These are phyloP conservation scores for Phataginus tetradactyla DNA, from an alignment of 2,797 vertebrate species.

Conservation along the genomic window DNA sequence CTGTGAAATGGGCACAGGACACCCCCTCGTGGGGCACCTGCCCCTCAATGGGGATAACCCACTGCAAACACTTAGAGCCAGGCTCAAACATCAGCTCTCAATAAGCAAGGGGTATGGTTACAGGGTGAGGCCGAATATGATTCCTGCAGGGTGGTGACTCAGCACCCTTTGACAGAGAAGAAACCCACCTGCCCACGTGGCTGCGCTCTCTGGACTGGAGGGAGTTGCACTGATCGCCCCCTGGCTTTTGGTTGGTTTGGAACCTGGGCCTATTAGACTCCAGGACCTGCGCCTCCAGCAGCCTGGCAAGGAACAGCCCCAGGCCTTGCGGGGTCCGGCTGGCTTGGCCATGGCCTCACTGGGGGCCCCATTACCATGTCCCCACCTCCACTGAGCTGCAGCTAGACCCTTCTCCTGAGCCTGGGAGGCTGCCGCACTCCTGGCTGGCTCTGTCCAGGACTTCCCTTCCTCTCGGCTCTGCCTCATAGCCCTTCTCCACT, in stretches of 20 bases:
- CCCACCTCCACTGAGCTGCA: not conserved
- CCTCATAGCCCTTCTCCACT: not conserved
- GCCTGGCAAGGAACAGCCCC: not conserved
- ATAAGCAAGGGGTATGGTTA: accelerated
- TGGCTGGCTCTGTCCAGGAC: not conserved
- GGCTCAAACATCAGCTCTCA: accelerated
- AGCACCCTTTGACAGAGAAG: not conserved
- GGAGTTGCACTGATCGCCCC: not conserved
- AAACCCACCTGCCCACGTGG: accelerated
- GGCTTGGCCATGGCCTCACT: not conserved
- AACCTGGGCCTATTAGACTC: not conserved
- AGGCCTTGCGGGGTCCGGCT: not conserved
- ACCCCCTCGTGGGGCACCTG: not conserved
- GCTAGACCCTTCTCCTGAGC: not conserved
- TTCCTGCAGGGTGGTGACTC: not conserved
- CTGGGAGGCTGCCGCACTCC: not conserved
- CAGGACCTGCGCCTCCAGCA: not conserved
- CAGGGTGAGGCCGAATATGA: not conserved
- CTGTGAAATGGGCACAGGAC: not conserved
- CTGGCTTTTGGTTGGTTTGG: not conserved
- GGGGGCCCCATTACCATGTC: not conserved
- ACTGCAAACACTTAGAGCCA: not conserved
- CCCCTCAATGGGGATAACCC: accelerated
- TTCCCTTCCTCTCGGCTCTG: not conserved
- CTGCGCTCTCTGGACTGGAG: not conserved